Percentiles rank a stretch among this genome's conserved stretches.
Conservation (phyloP, 2,113 vertebrate genomes). For the Pelusios castaneus region DNA sequence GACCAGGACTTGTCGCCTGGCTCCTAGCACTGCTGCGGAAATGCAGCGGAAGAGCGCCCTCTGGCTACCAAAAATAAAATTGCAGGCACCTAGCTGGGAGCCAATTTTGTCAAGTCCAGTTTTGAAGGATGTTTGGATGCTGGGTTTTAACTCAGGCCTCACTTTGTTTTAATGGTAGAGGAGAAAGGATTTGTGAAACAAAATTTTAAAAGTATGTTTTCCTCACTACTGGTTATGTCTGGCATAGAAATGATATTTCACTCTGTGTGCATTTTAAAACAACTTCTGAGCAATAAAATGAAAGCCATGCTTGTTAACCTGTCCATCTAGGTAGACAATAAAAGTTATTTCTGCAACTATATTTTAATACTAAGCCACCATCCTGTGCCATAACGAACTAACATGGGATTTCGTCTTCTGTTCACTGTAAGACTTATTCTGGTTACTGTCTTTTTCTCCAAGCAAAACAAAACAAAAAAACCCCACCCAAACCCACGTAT, state of each 20-base stretch:
- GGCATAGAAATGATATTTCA: background rate
- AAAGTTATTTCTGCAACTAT: slow-evolving; percentile 5
- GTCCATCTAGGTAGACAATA: background rate
- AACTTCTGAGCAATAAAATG: background rate
- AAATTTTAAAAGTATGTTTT: background rate
- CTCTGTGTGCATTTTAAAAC: background rate
- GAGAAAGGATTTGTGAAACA: slow-evolving; percentile 4
- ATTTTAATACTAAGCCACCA: background rate
- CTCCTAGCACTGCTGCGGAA: too few species aligned
- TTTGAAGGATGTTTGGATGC: background rate
- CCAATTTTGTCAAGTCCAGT: too few species aligned
- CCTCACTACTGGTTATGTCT: background rate
- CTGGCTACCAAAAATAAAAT: too few species aligned
- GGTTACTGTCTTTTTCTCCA: background rate
- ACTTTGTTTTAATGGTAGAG: background rate
- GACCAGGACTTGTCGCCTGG: too few species aligned
- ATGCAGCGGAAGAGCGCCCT: too few species aligned
- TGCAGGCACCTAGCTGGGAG: too few species aligned
- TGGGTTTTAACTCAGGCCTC: background rate
- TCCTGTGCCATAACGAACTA: background rate
- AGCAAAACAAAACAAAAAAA: too few species aligned
- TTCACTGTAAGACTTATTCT: background rate
- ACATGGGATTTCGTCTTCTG: background rate
- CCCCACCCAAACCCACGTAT: background rate
- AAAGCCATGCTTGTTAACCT: background rate